Evolutionary conservation across 2,113 vertebrate species (phyloP).

Genomic region (Passer domesticus): DNA sequence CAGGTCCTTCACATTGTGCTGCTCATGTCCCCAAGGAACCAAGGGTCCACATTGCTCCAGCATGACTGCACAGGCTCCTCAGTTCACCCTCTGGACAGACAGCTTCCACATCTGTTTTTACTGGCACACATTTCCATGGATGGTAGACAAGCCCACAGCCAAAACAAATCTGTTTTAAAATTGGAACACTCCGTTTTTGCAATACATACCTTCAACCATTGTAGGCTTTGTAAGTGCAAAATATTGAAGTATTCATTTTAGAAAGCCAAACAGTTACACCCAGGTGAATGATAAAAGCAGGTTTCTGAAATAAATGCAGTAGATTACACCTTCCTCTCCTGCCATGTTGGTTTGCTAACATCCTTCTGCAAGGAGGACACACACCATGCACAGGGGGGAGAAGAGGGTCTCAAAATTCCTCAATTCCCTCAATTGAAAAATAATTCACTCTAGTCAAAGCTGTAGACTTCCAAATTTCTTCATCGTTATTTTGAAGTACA

Average conservation of each 20-base stretch:
- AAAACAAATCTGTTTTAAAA: background rate
- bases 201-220: background rate
- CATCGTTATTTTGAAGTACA: background rate
- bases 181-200: background rate
- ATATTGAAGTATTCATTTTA: background rate
- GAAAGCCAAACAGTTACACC: background rate
- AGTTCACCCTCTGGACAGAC: background rate
- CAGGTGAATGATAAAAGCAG: background rate
- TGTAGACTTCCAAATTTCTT: background rate
- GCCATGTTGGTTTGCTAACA: background rate
- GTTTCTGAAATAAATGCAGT: background rate
- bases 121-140: background rate
- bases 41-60: background rate
- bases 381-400: background rate
- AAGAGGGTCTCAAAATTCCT: background rate
- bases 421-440: background rate
- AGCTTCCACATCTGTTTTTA: background rate
- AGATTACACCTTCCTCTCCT: too few relatives aligned
- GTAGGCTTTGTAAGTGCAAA: background rate
- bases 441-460: background rate
- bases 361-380: background rate
- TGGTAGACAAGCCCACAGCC: background rate
- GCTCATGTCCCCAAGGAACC: background rate
- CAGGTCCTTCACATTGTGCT: background rate
- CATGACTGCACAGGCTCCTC: background rate